Evolutionary conservation across 2,888 invertebrate genomes (phyloP).

Genomic region (Lasioglossum oenotherae): DNA sequence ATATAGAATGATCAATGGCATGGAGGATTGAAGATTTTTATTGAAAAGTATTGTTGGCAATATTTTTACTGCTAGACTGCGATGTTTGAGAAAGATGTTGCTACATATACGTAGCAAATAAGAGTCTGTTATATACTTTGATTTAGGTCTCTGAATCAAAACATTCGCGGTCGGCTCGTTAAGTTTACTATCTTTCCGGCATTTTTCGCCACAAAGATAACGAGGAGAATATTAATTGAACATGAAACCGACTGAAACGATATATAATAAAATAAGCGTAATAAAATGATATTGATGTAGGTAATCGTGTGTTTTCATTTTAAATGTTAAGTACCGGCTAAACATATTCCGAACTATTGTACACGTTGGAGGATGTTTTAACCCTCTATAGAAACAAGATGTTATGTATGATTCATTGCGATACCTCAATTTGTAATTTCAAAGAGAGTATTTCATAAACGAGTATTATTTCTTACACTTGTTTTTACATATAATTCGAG

Average conservation of each 20-base stretch:
- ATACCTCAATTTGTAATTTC: no score
- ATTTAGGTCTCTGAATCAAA: not conserved
- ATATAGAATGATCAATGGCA: not conserved
- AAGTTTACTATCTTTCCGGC: not conserved
- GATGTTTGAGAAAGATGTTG: not conserved
- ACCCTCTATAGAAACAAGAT: no score
- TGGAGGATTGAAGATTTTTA: not conserved
- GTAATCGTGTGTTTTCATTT: not conserved
- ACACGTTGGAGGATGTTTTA: not conserved
- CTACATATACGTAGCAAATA: not conserved
- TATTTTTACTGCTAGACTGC: not conserved
- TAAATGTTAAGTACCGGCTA: not conserved
- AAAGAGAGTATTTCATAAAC: no score
- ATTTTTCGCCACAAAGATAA: not conserved
- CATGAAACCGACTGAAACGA: slow-evolving; percentile 16
- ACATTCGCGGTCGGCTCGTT: not conserved
- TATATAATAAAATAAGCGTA: not conserved
- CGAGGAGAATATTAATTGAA: not conserved
- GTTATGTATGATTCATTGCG: no score
- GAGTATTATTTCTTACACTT: no score
- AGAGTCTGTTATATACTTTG: not conserved
- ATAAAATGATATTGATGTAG: not conserved
- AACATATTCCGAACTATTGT: not conserved
- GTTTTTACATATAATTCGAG: no score
- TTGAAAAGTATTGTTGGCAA: slow-evolving; percentile 2